Percentiles rank a stretch among this genome's conserved stretches.
phyloP scores from a whole-genome alignment of 1,140 invertebrate species.

The Plutomurus gul region DNA sequence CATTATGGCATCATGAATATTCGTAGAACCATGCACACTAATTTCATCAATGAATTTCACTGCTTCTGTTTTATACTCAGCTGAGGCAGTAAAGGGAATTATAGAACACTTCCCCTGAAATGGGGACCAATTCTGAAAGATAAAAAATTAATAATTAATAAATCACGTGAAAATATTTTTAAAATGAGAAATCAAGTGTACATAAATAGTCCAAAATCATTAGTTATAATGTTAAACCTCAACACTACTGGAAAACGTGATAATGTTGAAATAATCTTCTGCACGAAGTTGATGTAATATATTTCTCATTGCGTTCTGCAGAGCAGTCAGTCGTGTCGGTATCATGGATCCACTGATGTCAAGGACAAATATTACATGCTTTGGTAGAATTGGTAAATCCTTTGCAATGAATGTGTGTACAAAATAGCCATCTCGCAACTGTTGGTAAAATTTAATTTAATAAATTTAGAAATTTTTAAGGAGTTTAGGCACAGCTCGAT shows the following conservation, averaged over 20 bases:
- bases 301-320: slow-evolving; percentile 68
- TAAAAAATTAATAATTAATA: too few relatives aligned
- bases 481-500: too few relatives aligned
- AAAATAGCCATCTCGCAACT: slow-evolving; percentile 71
- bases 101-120: background rate
- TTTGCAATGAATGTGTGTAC: slow-evolving; percentile 73
- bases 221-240: background rate
- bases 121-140: background rate
- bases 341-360: slow-evolving; percentile 73
- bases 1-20: slow-evolving; percentile 67
- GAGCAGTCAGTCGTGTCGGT: slow-evolving; percentile 67
- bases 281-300: slow-evolving; percentile 66
- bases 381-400: slow-evolving; percentile 64
- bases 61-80: slow-evolving; percentile 63
- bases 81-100: slow-evolving; percentile 57
- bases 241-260: slow-evolving; percentile 64
- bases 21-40: slow-evolving; percentile 63
- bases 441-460: background rate
- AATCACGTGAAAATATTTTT: too few relatives aligned
- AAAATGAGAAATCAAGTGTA: background rate
- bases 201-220: background rate
- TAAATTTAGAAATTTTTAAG: background rate
- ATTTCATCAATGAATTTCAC: slow-evolving; percentile 63
- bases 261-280: slow-evolving; percentile 69
- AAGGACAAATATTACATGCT: slow-evolving; percentile 72